Base-by-base conservation (phyloP, 1,140 invertebrate species). In the Formica selysi region DNA sequence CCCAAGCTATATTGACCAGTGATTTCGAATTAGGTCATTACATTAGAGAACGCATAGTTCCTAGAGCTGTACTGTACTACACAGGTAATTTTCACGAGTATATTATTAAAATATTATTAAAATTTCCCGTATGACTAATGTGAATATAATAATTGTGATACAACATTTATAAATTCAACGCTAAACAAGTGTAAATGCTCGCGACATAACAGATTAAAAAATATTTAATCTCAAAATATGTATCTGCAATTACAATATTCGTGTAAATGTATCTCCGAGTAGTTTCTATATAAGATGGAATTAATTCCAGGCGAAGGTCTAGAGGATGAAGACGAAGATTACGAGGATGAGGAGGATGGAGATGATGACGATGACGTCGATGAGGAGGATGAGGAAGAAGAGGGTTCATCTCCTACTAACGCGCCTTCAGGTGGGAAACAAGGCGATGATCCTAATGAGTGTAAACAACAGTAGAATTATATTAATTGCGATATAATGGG, bases 11-110 rank as follows among this genome's bases (percentile, higher is more conserved):
- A 74, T 94, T 99, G 86, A 98, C 97, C 5, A 97, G 97, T 86
- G 99, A 99, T 96, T 99, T 99, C 95, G 99, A 99, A 96, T 98
- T 99, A 94, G 99, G 99, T n/a, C 98, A 99, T 95, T 99, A 99
- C 94, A 98, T 99, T 92, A 97, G 98, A 91, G 98, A 99, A 93
- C 96, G 98, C 87, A 97, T 99, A 90, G 97, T 99, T 91, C 98
- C 98, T 38, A 97, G 97, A 94, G 98, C 98, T 89, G 98, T 99
- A 70, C 96, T 99, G 38, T 99, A 98, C 91, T 99, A 97, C 93
- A 99, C 99, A 90, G 99, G 97, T 96, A 93, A 93, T 38, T 6
- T 76, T 65, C 51, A 71, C 3, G 5, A 76, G 16, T 74, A 57
- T 36, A 48, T 51, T 80, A 3, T 59, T 70, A 29, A 4, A n/a